Conservation (phyloP, 2,888 invertebrate species). For the Napeogenes inachia region DNA sequence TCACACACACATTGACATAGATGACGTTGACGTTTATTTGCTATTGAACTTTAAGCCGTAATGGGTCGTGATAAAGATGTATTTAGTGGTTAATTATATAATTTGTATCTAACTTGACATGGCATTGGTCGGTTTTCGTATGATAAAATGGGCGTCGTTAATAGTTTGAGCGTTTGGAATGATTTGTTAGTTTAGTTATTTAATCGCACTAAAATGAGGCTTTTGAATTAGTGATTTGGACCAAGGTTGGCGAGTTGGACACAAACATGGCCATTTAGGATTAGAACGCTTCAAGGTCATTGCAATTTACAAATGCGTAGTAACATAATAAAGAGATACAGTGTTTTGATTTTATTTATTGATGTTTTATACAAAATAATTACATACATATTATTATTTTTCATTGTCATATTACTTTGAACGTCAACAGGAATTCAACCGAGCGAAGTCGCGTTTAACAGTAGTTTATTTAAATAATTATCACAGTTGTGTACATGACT, state of each 20-base stretch:
- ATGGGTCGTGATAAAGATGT: constrained; percentile 21
- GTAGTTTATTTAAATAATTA: background rate
- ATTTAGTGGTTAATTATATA: constrained; percentile 30
- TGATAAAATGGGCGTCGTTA: constrained; percentile 69
- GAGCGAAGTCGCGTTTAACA: background rate
- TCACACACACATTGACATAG: constrained; percentile 43
- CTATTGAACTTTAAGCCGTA: constrained; percentile 30
- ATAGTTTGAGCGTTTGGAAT: constrained; percentile 53
- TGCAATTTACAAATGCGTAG: constrained; percentile 15
- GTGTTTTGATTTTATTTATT: constrained; percentile 7
- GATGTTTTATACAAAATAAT: background rate
- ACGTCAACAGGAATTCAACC: no score
- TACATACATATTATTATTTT: no score
- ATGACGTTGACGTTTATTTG: constrained; percentile 24
- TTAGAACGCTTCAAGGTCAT: constrained; percentile 25
- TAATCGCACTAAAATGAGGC: constrained; percentile 22
- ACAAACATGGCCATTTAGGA: constrained; percentile 26
- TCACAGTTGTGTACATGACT: constrained; percentile 6
- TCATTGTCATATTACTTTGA: no score
- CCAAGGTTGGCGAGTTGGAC: constrained; percentile 30
- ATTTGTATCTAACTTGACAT: constrained; percentile 53
- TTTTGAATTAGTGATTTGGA: constrained; percentile 29
- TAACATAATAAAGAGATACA: constrained; percentile 1
- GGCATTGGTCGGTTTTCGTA: constrained; percentile 71
- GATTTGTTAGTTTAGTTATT: constrained; percentile 37